phyloP scores from a whole-genome alignment of 2,797 vertebrate species.

The Calcarius lapponicus region DNA sequence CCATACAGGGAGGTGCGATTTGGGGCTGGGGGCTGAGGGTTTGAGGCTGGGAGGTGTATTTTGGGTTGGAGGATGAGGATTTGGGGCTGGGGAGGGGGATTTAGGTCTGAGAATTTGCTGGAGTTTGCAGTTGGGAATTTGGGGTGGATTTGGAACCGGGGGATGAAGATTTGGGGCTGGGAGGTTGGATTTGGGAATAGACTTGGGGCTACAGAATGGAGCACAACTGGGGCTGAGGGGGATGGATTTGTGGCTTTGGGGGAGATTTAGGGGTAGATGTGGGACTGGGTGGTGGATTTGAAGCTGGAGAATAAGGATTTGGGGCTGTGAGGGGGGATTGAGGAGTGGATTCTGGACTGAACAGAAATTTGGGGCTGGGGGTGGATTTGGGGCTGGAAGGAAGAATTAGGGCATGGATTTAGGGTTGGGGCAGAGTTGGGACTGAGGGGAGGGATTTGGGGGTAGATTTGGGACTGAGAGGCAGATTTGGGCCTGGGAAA shows the following conservation, averaged over 20 bases:
- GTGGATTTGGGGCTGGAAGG: neutral
- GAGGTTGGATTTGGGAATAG: neutral
- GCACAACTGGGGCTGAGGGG: neutral
- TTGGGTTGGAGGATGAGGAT: neutral
- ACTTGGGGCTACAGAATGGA: neutral
- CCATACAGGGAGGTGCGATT: neutral
- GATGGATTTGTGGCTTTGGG: neutral
- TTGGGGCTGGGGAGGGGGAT: neutral
- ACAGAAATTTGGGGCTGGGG: too few relatives aligned
- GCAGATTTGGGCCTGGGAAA: neutral
- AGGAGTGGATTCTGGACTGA: neutral
- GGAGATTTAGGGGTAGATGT: neutral
- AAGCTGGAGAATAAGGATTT: neutral
- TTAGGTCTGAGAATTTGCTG: neutral
- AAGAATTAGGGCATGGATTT: neutral
- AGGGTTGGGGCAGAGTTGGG: neutral
- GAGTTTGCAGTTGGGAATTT: neutral
- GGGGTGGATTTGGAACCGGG: fast-evolving
- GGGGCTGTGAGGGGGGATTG: neutral
- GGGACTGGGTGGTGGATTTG: neutral
- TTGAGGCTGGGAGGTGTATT: neutral
- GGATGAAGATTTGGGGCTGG: neutral
- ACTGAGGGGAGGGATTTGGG: neutral
- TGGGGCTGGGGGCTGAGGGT: neutral
- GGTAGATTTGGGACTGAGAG: neutral